Evolutionary conservation across 2,113 vertebrate species (phyloP).

Genomic region (Trinectes maculatus): DNA sequence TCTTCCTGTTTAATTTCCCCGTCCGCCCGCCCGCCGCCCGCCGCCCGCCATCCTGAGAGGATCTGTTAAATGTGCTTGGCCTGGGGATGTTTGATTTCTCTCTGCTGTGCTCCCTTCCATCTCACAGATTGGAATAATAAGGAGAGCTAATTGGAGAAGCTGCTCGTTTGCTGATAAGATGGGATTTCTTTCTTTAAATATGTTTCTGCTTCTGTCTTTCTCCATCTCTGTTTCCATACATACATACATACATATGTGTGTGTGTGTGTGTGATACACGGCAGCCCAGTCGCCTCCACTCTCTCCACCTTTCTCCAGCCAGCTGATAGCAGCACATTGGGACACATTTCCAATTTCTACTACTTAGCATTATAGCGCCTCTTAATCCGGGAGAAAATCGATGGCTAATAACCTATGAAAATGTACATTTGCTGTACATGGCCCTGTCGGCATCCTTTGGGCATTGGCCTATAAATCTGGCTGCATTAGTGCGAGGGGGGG

Average conservation of each 20-base stretch:
- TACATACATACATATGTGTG: not conserved
- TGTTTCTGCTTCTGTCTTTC: constrained; percentile 28
- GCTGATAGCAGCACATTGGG: constrained; percentile 45
- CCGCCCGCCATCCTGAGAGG: constrained; percentile 61
- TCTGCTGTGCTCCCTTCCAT: constrained; percentile 69
- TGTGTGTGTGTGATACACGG: not conserved
- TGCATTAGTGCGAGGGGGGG: constrained; percentile 50
- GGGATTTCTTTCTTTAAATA: constrained; percentile 42
- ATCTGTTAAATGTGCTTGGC: constrained; percentile 71
- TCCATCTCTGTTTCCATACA: not conserved
- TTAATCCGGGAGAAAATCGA: constrained; percentile 69
- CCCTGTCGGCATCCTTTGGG: constrained; percentile 25
- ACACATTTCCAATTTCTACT: constrained; percentile 66
- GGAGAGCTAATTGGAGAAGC: constrained; percentile 78
- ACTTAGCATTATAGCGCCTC: constrained; percentile 59
- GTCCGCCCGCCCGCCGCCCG: constrained; percentile 36
- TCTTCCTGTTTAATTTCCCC: constrained; percentile 74
- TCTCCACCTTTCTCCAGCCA: constrained; percentile 15
- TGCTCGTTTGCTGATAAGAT: constrained; percentile 68
- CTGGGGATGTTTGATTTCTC: constrained; percentile 79
- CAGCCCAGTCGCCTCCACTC: constrained; percentile 3
- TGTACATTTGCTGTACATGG: constrained; percentile 63
- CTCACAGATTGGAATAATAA: constrained; percentile 79
- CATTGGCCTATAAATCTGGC: constrained; percentile 50
- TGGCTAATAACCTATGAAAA: constrained; percentile 71